A percentile compares a stretch with the other conserved stretches of the same genome.
Conservation (phyloP, 2,113 vertebrate genomes). For the Glareola pratincola region DNA sequence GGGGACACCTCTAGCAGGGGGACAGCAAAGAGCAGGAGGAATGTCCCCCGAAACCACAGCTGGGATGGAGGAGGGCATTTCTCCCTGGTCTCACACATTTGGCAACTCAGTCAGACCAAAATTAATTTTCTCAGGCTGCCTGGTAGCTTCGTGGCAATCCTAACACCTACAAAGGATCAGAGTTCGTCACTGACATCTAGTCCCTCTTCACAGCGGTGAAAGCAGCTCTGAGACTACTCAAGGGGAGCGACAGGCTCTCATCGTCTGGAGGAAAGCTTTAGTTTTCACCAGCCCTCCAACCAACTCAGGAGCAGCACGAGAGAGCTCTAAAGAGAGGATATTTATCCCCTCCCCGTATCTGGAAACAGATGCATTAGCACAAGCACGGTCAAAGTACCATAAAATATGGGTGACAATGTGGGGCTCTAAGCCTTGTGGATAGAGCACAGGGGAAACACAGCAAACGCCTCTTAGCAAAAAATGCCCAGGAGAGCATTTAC, state of each 20-base stretch:
- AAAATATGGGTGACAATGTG: background rate
- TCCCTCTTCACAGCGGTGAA: background rate
- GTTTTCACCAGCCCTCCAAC: background rate
- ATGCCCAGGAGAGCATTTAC: background rate
- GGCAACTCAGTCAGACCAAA: background rate
- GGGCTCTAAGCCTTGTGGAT: background rate
- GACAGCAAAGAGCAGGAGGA: background rate
- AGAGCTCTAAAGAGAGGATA: background rate
- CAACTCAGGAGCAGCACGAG: background rate
- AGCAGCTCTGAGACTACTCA: background rate
- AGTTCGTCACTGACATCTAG: background rate
- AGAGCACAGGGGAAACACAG: background rate
- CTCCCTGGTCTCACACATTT: background rate
- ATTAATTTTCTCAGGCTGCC: background rate
- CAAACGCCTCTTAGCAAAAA: background rate
- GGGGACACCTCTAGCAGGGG: background rate
- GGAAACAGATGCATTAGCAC: background rate
- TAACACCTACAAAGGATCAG: background rate
- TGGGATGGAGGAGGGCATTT: background rate
- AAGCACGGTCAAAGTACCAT: background rate
- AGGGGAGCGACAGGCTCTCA: background rate
- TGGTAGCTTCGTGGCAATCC: background rate
- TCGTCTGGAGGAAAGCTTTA: background rate
- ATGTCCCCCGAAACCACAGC: background rate
- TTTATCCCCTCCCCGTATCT: background rate